Percentiles rank a stretch among this genome's conserved stretches.
These are phyloP conservation scores for Lerista edwardsae DNA, from an alignment of 2,797 vertebrate genomes.

Conservation along the genomic window DNA sequence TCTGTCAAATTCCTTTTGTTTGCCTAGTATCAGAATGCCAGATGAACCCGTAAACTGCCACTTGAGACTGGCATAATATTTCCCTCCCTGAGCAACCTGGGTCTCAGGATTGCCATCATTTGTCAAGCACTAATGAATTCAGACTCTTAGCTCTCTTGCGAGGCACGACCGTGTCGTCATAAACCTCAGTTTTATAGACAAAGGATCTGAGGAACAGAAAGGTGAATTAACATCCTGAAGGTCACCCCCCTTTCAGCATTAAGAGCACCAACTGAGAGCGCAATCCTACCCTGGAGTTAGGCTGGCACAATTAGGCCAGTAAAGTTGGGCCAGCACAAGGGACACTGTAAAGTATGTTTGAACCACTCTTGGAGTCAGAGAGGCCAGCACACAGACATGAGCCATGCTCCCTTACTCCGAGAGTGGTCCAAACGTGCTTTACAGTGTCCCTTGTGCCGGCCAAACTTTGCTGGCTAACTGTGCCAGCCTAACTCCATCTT, in stretches of 20 bases:
- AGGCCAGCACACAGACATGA: too few species aligned
- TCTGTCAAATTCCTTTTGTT: conserved; percentile 37
- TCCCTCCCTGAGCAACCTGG: conserved; percentile 8
- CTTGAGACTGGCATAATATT: conserved; percentile 14
- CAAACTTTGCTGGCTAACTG: too few species aligned
- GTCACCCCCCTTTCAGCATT: neutral
- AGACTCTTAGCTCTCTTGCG: neutral
- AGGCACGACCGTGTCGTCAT: neutral
- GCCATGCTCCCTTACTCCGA: too few species aligned
- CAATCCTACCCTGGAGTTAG: too few species aligned
- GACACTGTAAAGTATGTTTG: too few species aligned
- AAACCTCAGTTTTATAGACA: neutral
- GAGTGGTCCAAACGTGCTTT: too few species aligned
- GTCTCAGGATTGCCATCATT: conserved; percentile 14
- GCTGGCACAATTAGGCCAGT: too few species aligned
- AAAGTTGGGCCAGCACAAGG: too few species aligned
- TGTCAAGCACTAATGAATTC: conserved; percentile 35
- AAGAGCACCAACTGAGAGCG: neutral
- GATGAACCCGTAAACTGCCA: conserved; percentile 13
- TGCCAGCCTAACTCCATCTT: too few species aligned
- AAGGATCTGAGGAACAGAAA: conserved; percentile 22
- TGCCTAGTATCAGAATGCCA: conserved; percentile 20
- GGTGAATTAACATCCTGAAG: neutral
- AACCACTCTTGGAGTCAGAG: too few species aligned
- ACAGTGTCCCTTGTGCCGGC: too few species aligned